Percentiles rank a stretch among this genome's conserved stretches.
phyloP scores from a whole-genome alignment of 2,888 invertebrate genomes.

The Lasius platythorax region DNA sequence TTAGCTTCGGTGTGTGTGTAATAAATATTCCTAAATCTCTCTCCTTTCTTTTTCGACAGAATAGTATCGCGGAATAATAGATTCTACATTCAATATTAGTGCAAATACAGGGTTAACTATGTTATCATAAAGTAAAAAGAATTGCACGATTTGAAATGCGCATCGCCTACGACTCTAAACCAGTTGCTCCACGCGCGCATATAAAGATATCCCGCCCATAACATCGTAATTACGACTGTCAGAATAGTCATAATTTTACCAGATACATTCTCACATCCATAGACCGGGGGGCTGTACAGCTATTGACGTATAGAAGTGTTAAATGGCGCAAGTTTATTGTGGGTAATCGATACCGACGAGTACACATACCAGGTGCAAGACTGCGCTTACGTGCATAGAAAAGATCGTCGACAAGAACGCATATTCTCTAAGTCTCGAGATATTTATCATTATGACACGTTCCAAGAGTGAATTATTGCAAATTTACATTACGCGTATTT shows the following conservation, averaged over 20 bases:
- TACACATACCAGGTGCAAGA: conserved; percentile 39
- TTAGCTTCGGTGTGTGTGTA: neutral
- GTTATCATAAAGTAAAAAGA: conserved; percentile 10
- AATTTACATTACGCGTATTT: conserved; percentile 41
- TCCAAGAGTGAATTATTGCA: conserved; percentile 40
- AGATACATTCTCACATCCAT: conserved; percentile 35
- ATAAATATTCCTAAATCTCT: neutral
- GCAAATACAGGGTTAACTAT: conserved; percentile 13
- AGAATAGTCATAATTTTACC: conserved; percentile 54
- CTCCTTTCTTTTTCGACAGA: neutral
- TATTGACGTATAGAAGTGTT: conserved; percentile 52
- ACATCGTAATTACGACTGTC: conserved; percentile 65
- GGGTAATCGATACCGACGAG: conserved; percentile 56
- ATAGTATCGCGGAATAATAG: conserved; percentile 3
- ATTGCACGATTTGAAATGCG: conserved; percentile 16
- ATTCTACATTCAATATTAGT: neutral
- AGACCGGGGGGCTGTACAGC: conserved; percentile 15
- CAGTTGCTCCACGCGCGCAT: conserved; percentile 59
- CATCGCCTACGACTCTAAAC: conserved; percentile 60
- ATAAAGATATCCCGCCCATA: conserved; percentile 66
- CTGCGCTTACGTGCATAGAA: conserved; percentile 44
- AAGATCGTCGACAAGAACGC: conserved; percentile 47
- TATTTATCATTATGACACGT: conserved; percentile 48
- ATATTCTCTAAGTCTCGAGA: conserved; percentile 40
- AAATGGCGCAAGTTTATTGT: conserved; percentile 58